A percentile compares a stretch with the other conserved stretches of the same genome.
These are phyloP conservation scores for Limosa lapponica DNA, from an alignment of 2,797 vertebrate genomes.

Conservation along the genomic window DNA sequence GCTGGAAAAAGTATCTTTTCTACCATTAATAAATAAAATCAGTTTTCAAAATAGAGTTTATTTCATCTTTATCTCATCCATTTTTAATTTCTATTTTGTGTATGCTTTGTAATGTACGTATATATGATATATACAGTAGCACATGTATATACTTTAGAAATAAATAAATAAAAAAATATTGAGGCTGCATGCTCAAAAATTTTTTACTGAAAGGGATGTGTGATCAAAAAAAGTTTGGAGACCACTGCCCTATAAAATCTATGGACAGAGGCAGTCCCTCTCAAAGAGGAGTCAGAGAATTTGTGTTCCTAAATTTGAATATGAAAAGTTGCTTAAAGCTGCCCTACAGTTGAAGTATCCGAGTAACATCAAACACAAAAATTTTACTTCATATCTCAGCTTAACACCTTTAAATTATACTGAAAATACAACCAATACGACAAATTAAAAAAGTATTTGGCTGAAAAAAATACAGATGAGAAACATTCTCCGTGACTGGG, in stretches of 20 bases:
- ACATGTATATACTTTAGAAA: not conserved
- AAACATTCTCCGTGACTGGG: not conserved
- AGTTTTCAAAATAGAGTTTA: not conserved
- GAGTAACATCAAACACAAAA: not conserved
- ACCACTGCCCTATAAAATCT: not conserved
- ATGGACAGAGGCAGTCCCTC: not conserved
- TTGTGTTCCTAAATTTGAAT: not conserved
- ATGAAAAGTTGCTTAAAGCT: not conserved
- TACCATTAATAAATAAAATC: not conserved
- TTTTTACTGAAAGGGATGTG: not conserved
- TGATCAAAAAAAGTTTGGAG: not conserved
- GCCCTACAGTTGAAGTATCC: not conserved
- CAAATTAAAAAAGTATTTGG: not conserved
- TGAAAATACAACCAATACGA: not conserved
- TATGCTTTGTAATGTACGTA: not conserved
- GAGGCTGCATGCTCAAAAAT: not conserved
- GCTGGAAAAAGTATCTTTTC: not conserved
- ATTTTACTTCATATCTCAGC: not conserved
- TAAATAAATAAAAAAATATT: not conserved
- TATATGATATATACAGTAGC: not conserved
- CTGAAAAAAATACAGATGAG: not conserved
- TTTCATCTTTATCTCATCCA: not conserved
- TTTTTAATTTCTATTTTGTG: not conserved
- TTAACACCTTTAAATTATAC: not conserved
- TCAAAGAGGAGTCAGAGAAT: not conserved